A percentile compares a stretch with the other conserved stretches of the same genome.
Evolutionary conservation across 2,888 invertebrate species (phyloP).

Genomic region (Chrysolina americana): DNA sequence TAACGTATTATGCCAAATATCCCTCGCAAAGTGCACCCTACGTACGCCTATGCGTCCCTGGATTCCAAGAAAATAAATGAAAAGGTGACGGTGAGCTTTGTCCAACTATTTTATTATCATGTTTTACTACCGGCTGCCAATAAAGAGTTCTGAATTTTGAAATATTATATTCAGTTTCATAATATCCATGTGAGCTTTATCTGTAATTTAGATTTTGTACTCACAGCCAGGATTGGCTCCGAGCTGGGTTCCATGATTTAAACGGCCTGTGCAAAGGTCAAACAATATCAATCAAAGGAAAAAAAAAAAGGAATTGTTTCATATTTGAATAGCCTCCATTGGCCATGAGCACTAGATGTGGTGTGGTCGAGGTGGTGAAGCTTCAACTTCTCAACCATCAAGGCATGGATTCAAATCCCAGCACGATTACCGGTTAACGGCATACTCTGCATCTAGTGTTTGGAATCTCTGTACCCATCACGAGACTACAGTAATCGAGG

Average conservation of each 20-base stretch:
- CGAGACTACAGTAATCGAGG: too few species aligned
- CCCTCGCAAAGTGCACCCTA: not conserved
- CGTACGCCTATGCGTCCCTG: constrained; percentile 2
- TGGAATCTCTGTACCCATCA: too few species aligned
- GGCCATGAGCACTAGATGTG: too few species aligned
- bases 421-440: too few species aligned
- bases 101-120: constrained; percentile 48
- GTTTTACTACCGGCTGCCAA: constrained; percentile 47
- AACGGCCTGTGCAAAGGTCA: too few species aligned
- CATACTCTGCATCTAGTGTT: too few species aligned
- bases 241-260: not conserved
- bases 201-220: not conserved
- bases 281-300: too few species aligned
- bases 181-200: not conserved
- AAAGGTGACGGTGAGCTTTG: constrained; percentile 46
- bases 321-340: too few species aligned
- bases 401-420: too few species aligned
- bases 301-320: too few species aligned
- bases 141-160: constrained; percentile 45
- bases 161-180: constrained; percentile 43
- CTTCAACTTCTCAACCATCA: too few species aligned
- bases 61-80: constrained; percentile 43
- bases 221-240: not conserved
- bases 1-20: not conserved
- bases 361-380: too few species aligned